Evolutionary conservation across 2,113 vertebrate species (phyloP).

Genomic region (Stictonetta naevosa): DNA sequence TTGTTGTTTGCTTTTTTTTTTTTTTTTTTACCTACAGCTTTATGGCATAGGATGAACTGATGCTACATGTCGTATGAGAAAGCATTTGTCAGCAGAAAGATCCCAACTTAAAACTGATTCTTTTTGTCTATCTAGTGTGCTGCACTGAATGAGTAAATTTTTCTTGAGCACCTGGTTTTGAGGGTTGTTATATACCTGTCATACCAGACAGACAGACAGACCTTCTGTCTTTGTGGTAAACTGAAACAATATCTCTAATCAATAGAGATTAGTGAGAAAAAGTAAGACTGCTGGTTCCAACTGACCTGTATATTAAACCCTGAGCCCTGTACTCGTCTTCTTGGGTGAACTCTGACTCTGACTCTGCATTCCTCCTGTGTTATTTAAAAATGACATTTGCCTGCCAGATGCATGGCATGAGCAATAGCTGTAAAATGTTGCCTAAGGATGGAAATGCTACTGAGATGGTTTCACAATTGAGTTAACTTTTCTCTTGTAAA

Average conservation of each 20-base stretch:
- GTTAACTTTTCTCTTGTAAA: constrained; percentile 31
- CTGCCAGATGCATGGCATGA: constrained; percentile 3
- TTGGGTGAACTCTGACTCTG: constrained; percentile 40
- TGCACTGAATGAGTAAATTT: constrained; percentile 2
- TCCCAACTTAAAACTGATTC: background rate
- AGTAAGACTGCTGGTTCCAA: background rate
- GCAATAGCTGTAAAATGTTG: constrained; percentile 46
- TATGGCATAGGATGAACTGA: background rate
- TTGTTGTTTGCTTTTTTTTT: background rate
- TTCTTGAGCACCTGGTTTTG: background rate
- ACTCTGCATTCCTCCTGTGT: background rate
- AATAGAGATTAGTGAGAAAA: constrained; percentile 16
- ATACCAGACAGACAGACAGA: background rate
- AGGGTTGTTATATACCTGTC: constrained; percentile 14
- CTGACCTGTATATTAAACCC: background rate
- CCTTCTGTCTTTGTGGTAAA: background rate
- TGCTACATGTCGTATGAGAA: background rate
- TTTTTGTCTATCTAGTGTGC: background rate
- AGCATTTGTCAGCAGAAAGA: background rate
- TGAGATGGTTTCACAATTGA: constrained; percentile 18
- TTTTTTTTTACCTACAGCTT: background rate
- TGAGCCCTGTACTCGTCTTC: background rate
- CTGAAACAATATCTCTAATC: background rate
- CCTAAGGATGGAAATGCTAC: constrained; percentile 34
- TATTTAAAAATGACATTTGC: constrained; percentile 38